phyloP scores from a whole-genome alignment of 1,140 invertebrate species.

The Euglossa dilemma region DNA sequence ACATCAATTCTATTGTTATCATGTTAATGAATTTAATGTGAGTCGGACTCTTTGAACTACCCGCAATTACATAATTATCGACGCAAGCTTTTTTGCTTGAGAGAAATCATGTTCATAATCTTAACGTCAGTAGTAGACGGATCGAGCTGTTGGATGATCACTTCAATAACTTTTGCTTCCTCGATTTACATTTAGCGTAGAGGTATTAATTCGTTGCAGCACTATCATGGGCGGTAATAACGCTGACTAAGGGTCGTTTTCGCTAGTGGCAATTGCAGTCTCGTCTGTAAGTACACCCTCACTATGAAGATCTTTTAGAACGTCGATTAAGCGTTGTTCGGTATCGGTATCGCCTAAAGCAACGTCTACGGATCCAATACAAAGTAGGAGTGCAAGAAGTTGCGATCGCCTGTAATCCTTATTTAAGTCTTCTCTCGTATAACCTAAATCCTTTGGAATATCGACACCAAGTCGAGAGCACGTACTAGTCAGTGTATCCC shows the following conservation, averaged over 20 bases:
- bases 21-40: constrained; percentile 16
- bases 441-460: constrained; percentile 84
- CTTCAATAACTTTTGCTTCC: constrained; percentile 10
- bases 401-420: constrained; percentile 88
- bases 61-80: constrained; percentile 47
- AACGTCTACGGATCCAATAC: constrained; percentile 91
- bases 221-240: constrained; percentile 45
- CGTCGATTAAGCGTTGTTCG: constrained; percentile 86
- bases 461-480: constrained; percentile 84
- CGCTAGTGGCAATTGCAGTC: constrained; percentile 52
- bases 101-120: constrained; percentile 44
- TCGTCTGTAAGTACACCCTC: constrained; percentile 83
- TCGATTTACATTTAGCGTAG: constrained; percentile 51
- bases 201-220: constrained; percentile 54
- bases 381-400: constrained; percentile 88
- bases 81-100: constrained; percentile 37
- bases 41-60: constrained; percentile 24
- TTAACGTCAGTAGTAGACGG: constrained; percentile 21
- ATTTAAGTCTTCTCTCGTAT: constrained; percentile 83
- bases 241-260: constrained; percentile 53
- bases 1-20: constrained; percentile 39
- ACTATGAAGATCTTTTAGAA: constrained; percentile 84
- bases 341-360: constrained; percentile 87
- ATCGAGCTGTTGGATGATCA: constrained; percentile 27
- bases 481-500: constrained; percentile 84